phyloP scores from a whole-genome alignment of 2,113 vertebrate species.

The Seriola dumerili region DNA sequence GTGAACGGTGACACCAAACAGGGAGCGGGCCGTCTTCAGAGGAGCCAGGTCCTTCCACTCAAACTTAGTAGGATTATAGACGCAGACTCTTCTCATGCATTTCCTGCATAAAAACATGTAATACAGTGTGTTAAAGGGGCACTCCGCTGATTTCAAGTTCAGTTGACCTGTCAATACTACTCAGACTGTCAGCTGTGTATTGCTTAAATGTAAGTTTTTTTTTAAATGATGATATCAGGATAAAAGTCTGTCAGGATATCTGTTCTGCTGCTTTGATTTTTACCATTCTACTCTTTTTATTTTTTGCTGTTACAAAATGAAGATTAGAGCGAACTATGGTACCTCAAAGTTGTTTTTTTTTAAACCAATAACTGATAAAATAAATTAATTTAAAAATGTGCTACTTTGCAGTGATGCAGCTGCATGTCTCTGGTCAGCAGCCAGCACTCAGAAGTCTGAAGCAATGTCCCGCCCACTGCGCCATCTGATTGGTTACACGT shows the following conservation, averaged over 20 bases:
- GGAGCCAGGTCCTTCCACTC: conserved; percentile 96
- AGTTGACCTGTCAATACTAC: background rate
- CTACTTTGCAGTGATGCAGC: too few species aligned
- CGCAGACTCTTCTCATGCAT: conserved; percentile 89
- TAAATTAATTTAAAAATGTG: too few species aligned
- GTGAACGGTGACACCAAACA: conserved; percentile 90
- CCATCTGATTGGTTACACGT: too few species aligned
- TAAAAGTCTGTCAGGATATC: background rate
- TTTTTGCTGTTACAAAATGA: background rate
- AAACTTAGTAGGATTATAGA: conserved; percentile 94
- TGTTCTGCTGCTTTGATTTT: background rate
- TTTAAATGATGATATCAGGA: background rate
- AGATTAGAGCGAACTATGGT: background rate
- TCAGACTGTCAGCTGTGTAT: too few species aligned
- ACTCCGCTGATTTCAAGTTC: background rate
- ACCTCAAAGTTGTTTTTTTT: background rate
- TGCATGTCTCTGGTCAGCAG: too few species aligned
- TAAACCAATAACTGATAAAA: too few species aligned
- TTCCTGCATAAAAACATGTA: conserved; percentile 83
- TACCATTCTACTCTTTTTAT: background rate
- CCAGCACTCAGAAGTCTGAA: too few species aligned
- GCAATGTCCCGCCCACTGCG: too few species aligned
- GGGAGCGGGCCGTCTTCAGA: conserved; percentile 91
- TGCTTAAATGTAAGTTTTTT: too few species aligned
- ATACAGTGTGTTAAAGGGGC: background rate